Base-by-base conservation (phyloP, 2,888 invertebrate genomes). In the Hoplodrina blanda region DNA sequence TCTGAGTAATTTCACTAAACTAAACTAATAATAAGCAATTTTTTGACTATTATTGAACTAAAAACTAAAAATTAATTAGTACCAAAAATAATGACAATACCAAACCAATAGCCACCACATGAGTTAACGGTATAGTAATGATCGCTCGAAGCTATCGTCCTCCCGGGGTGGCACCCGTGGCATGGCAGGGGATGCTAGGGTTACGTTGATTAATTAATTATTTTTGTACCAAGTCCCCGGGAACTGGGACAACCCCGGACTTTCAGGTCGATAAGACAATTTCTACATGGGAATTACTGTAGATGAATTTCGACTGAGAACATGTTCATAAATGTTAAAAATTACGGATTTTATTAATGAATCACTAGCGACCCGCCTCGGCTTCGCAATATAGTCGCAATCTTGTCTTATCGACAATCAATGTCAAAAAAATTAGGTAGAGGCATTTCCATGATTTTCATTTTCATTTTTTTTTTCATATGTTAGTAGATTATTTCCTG, bases 201-300 rank as follows among this genome's bases (percentile, higher is more conserved):
- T 85, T 86, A 87, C 89, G 88, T 88, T 91, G 90, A 91, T 94
- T 94, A 94, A 94, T 94, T 94, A 94, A 94, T 95, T 93, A 93
- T 93, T 93, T 93, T 94, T 92, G 92, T 91, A 89, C 90, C 89
- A 90, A 88, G 85, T 87, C 85, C 81, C 86, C 86, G 83, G 82
- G 80, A 89, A 91, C 84, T 87, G 87, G 89, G 88, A 81, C 84
- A 85, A 25, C 68, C 76, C 76, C 73, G 69, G 76, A 68, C 69
- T 69, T 71, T 68, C 62, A 71, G 82, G 82, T 87, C 87, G 85
- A 86, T 86, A 82, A 67, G 62, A 73, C 65, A 66, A 73, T 76
- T 69, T 66, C 62, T 74, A 70, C 44, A 69, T 68, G 52, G 53
- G 17, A 52, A 49, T 44, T 64, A 73, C 49, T 50, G 62, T 49